A percentile compares a stretch with the other conserved stretches of the same genome.
Conservation (phyloP, 2,113 vertebrate genomes). For the Mobula birostris region DNA sequence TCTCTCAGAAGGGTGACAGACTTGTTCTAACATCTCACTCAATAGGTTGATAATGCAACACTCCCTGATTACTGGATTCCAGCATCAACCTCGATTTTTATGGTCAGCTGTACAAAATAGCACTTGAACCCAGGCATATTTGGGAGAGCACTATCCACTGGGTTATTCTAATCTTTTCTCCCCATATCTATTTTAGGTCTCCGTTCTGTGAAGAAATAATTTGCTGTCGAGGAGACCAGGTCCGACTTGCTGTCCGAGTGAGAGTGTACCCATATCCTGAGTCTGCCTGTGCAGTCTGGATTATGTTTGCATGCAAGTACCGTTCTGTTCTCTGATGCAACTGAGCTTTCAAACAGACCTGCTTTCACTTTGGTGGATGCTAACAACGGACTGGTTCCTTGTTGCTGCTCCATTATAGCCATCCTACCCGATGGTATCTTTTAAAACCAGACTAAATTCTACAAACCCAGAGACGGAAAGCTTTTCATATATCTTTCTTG, state of each 20-base stretch:
- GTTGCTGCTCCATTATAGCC: not conserved
- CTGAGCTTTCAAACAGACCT: not conserved
- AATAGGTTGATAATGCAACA: not conserved
- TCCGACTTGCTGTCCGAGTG: conserved; percentile 82
- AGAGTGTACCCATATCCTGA: conserved; percentile 86
- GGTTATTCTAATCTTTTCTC: not conserved
- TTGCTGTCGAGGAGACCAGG: conserved; percentile 87
- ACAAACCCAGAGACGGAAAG: not conserved
- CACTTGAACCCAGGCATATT: not conserved
- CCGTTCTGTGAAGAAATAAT: conserved; percentile 90
- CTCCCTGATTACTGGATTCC: not conserved
- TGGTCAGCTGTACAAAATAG: too few relatives aligned
- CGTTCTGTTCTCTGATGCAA: conserved; percentile 75
- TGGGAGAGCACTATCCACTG: not conserved
- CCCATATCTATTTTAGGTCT: conserved; percentile 59
- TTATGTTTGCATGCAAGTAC: conserved; percentile 99
- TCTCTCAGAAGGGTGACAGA: too few relatives aligned
- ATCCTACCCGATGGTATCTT: not conserved
- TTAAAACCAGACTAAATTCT: not conserved
- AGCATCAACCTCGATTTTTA: not conserved
- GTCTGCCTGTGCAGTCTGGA: conserved; percentile 85
- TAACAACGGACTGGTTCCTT: conserved; percentile 37
- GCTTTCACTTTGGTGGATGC: not conserved
- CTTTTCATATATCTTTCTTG: not conserved
- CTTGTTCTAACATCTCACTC: not conserved